A percentile compares a stretch with the other conserved stretches of the same genome.
These are phyloP conservation scores for Ramphastos sulfuratus DNA, from an alignment of 2,113 vertebrate genomes.

Conservation along the genomic window DNA sequence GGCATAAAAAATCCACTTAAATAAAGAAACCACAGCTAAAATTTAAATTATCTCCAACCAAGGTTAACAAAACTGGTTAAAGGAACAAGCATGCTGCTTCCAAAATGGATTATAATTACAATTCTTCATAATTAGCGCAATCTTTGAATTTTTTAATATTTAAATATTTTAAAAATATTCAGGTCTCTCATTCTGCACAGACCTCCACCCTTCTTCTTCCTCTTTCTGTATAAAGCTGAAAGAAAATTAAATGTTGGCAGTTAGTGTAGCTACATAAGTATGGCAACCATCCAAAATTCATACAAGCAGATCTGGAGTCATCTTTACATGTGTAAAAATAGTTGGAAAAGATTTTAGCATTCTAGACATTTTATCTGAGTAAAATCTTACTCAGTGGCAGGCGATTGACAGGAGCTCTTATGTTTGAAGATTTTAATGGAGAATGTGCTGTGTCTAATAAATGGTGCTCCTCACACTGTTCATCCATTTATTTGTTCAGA, in stretches of 20 bases:
- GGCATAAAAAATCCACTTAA: conserved; percentile 22
- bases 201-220: not conserved
- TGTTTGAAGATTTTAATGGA: not conserved
- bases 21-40: conserved; percentile 25
- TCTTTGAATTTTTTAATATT: conserved; percentile 24
- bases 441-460: conserved; percentile 9
- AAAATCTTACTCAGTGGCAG: conserved; percentile 1
- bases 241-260: conserved; percentile 51
- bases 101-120: conserved; percentile 12
- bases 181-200: not conserved
- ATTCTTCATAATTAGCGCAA: conserved; percentile 27
- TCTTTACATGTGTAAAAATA: conserved; percentile 32
- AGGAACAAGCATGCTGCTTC: not conserved
- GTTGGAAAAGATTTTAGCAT: conserved; percentile 33
- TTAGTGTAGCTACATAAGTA: conserved; percentile 46
- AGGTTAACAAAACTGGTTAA: not conserved
- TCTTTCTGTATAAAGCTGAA: conserved; percentile 32
- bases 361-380: not conserved
- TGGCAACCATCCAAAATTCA: conserved; percentile 51
- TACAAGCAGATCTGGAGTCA: conserved; percentile 17
- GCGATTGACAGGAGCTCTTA: conserved; percentile 32
- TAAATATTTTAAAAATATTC: conserved; percentile 20
- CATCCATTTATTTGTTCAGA: conserved; percentile 24
- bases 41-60: conserved; percentile 4
- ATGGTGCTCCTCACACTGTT: not conserved